Evolutionary conservation across 1,140 invertebrate species (phyloP).

Genomic region (Leptopilina clavipes): DNA sequence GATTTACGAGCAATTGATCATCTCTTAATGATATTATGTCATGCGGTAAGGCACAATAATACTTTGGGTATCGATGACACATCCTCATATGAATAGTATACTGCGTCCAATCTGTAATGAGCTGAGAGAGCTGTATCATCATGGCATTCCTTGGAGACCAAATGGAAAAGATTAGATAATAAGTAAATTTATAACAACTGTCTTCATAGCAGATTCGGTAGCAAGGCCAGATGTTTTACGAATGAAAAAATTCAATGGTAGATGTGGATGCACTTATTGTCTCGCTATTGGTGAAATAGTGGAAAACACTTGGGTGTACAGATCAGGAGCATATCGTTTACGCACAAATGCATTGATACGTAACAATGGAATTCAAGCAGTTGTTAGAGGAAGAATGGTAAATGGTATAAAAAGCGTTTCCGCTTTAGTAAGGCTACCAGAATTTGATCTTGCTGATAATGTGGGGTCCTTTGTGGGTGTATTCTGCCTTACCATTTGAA

Average conservation of each 20-base stretch:
- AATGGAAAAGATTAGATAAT: neutral
- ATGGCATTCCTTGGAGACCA: neutral
- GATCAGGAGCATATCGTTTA: neutral
- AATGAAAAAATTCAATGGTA: no score
- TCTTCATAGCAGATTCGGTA: no score
- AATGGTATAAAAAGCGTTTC: conserved; percentile 31
- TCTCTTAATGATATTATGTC: no score
- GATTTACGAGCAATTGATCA: no score
- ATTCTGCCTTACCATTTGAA: no score
- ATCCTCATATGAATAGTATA: no score
- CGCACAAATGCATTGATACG: conserved; percentile 33
- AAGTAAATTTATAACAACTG: conserved; percentile 23
- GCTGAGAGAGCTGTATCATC: neutral
- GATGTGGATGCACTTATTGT: no score
- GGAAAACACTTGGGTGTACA: conserved; percentile 8
- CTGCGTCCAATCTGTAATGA: no score
- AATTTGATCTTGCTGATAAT: conserved; percentile 23
- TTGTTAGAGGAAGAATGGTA: conserved; percentile 7
- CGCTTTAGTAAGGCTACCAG: conserved; percentile 24
- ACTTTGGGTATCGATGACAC: neutral
- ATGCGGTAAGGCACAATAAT: no score
- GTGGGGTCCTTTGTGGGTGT: no score
- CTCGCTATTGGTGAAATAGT: conserved; percentile 34
- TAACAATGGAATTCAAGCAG: conserved; percentile 7
- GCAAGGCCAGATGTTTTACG: no score